Percentiles rank a stretch among this genome's conserved stretches.
Conservation (phyloP, 2,888 invertebrate species). For the Mesochorus sp. region DNA sequence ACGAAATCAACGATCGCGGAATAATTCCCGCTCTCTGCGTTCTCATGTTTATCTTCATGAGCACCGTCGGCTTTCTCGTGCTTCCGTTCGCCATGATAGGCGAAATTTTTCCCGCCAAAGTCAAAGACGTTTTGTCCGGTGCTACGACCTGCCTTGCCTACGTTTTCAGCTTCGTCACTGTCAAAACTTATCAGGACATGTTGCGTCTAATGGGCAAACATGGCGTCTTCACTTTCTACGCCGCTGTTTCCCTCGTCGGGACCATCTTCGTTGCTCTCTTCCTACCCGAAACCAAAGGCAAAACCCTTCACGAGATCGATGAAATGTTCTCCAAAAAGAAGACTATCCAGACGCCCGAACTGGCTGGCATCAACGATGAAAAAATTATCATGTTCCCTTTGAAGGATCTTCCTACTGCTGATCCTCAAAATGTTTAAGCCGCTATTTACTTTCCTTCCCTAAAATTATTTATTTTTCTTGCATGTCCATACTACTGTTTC, state of each 20-base stretch:
- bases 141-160: constrained; percentile 83
- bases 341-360: constrained; percentile 28
- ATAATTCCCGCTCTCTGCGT: constrained; percentile 82
- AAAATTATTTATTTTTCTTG: no score
- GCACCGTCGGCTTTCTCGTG: constrained; percentile 84
- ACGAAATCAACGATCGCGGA: constrained; percentile 68
- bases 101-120: constrained; percentile 83
- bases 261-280: constrained; percentile 82
- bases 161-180: constrained; percentile 83
- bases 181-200: constrained; percentile 83
- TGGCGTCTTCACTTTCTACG: constrained; percentile 84
- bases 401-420: constrained; percentile 31
- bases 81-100: constrained; percentile 85
- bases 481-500: no score
- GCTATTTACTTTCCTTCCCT: neutral
- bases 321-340: constrained; percentile 79
- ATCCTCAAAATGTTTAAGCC: constrained; percentile 8
- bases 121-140: constrained; percentile 83
- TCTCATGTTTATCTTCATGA: constrained; percentile 83
- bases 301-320: constrained; percentile 83
- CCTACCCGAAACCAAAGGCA: constrained; percentile 84
- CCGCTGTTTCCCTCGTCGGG: constrained; percentile 81
- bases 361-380: no score
- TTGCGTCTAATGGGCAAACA: constrained; percentile 78
- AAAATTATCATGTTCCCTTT: constrained; percentile 44